Percentiles rank a stretch among this genome's conserved stretches.
Conservation (phyloP, 2,888 invertebrate genomes). For the Psococerastis gibbosa region DNA sequence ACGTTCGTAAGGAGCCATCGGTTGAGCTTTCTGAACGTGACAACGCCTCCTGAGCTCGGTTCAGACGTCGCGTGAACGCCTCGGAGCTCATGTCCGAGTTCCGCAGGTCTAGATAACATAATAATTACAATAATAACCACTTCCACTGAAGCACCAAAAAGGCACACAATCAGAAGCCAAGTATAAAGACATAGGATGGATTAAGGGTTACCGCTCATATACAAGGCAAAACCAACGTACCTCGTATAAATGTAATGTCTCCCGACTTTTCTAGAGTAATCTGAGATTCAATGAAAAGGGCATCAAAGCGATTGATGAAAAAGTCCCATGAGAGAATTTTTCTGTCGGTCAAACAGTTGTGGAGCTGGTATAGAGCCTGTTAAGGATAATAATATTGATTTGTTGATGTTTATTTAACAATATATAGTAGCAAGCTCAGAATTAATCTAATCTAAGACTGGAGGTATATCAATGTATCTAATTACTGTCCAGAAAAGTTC, state of each 20-base stretch:
- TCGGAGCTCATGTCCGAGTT: slow-evolving; percentile 80
- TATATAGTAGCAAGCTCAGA: too few relatives aligned
- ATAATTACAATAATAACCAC: not conserved
- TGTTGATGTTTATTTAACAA: too few relatives aligned
- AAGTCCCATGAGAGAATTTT: slow-evolving; percentile 92
- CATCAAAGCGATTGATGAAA: slow-evolving; percentile 90
- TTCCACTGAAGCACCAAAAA: too few relatives aligned
- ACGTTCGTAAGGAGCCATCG: slow-evolving; percentile 32
- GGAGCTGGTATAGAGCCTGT: slow-evolving; percentile 84
- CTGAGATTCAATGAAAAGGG: slow-evolving; percentile 89
- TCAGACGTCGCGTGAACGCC: slow-evolving; percentile 64
- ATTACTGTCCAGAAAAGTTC: too few relatives aligned
- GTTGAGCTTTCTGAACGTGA: slow-evolving; percentile 50
- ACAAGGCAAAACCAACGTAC: slow-evolving; percentile 26
- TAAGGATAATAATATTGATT: too few relatives aligned
- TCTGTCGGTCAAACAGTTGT: slow-evolving; percentile 79
- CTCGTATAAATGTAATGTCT: slow-evolving; percentile 65
- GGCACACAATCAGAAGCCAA: too few relatives aligned
- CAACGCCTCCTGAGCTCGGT: slow-evolving; percentile 74
- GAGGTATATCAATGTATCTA: too few relatives aligned
- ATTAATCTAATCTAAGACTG: too few relatives aligned
- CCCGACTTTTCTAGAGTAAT: slow-evolving; percentile 69
- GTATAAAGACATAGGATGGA: too few relatives aligned
- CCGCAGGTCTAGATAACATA: slow-evolving; percentile 46
- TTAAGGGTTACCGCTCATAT: too few relatives aligned